Evolutionary conservation across 2,113 vertebrate genomes (phyloP).

Genomic region (Nothoprocta pentlandii): DNA sequence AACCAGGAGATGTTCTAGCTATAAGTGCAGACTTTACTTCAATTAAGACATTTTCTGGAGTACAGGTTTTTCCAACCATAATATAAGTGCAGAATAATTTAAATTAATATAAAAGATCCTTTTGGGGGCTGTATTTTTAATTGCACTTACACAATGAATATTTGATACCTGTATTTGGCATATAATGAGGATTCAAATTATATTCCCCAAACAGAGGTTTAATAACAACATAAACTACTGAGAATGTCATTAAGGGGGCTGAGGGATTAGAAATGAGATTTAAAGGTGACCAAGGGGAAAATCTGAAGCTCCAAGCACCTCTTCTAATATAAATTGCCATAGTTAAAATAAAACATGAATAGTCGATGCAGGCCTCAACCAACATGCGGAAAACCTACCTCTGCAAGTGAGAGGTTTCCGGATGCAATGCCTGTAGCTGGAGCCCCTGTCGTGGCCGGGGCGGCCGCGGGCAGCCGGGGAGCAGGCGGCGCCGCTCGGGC

Average conservation of each 20-base stretch:
- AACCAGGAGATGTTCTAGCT: conserved; percentile 8
- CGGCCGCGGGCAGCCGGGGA: background rate
- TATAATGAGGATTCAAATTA: conserved; percentile 61
- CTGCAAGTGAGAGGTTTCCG: background rate
- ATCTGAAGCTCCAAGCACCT: conserved; percentile 30
- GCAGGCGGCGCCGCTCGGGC: rapidly evolving
- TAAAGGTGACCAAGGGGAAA: conserved; percentile 48
- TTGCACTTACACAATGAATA: conserved; percentile 68
- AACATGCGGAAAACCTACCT: background rate
- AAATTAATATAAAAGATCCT: conserved; percentile 70
- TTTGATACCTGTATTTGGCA: conserved; percentile 43
- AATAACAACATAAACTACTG: conserved; percentile 69
- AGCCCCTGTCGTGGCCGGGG: background rate
- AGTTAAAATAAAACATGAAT: background rate
- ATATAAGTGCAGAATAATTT: conserved; percentile 56
- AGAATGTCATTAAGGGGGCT: conserved; percentile 57
- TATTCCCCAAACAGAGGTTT: conserved; percentile 67
- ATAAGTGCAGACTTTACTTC: conserved; percentile 8
- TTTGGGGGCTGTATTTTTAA: conserved; percentile 55
- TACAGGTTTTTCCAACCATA: conserved; percentile 10
- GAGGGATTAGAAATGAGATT: conserved; percentile 55
- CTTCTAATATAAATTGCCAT: conserved; percentile 27
- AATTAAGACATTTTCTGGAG: conserved; percentile 41
- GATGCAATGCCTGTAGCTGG: background rate
- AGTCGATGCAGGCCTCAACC: background rate